These are phyloP conservation scores for Himalopsyche japonica DNA, from an alignment of 2,888 invertebrate genomes.

Conservation along the genomic window DNA sequence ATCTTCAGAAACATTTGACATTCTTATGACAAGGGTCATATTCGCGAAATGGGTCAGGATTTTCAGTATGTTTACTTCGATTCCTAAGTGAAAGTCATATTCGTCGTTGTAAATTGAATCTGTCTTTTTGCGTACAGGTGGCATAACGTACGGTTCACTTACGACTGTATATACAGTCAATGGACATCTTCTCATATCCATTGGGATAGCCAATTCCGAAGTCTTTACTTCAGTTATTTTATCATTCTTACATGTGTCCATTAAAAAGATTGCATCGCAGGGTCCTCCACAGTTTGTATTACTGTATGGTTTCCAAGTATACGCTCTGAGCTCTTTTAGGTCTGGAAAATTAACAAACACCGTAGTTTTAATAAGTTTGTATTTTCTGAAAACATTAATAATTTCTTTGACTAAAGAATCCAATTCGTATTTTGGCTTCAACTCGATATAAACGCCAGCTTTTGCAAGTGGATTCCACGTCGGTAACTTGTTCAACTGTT, in stretches of 20 bases:
- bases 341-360: constrained; percentile 51
- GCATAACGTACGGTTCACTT: constrained; percentile 58
- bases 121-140: constrained; percentile 46
- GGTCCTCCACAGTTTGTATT: constrained; percentile 52
- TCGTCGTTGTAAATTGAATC: constrained; percentile 47
- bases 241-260: constrained; percentile 52
- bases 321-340: constrained; percentile 50
- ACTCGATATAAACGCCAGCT: constrained; percentile 47
- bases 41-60: constrained; percentile 56
- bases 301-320: constrained; percentile 56
- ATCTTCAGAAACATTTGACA: constrained; percentile 51
- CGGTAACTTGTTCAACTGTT: constrained; percentile 55
- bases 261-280: constrained; percentile 52
- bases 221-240: constrained; percentile 46
- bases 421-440: constrained; percentile 46
- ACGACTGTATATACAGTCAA: constrained; percentile 53
- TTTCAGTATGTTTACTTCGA: constrained; percentile 56
- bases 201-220: constrained; percentile 52
- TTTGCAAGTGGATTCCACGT: constrained; percentile 60
- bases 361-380: constrained; percentile 53
- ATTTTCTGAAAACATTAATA: constrained; percentile 52
- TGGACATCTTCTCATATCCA: constrained; percentile 54
- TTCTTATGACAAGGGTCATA: constrained; percentile 52
- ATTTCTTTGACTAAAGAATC: constrained; percentile 49
- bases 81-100: constrained; percentile 52